Percentiles rank a stretch among this genome's conserved stretches.
These are phyloP conservation scores for Triplophysa yarkandensis DNA, from an alignment of 2,797 vertebrate genomes.

Conservation along the genomic window DNA sequence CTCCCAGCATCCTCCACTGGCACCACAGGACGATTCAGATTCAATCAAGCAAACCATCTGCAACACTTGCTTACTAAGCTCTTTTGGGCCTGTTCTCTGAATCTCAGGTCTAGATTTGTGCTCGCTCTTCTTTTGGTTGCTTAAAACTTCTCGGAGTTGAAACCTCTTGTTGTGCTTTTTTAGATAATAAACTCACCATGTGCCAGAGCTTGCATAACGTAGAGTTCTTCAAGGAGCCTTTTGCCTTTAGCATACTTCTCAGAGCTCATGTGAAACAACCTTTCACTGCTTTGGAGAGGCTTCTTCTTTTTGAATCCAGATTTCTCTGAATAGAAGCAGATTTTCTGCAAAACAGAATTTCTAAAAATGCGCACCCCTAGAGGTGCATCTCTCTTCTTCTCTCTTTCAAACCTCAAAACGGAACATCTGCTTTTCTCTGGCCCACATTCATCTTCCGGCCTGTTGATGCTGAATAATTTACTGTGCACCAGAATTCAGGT, in stretches of 20 bases:
- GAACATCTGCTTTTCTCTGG: not conserved
- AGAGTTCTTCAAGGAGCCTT: slow-evolving; percentile 20
- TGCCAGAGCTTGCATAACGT: slow-evolving; percentile 37
- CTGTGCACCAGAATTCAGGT: slow-evolving; percentile 21
- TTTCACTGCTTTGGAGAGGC: slow-evolving; percentile 36
- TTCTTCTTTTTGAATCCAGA: slow-evolving; percentile 4
- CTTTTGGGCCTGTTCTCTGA: not conserved
- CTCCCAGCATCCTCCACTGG: slow-evolving; percentile 28
- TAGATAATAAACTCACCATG: slow-evolving; percentile 8
- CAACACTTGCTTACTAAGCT: slow-evolving; percentile 23
- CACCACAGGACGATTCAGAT: not conserved
- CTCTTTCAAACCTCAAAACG: not conserved
- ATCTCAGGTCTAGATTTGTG: slow-evolving; percentile 1
- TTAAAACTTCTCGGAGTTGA: not conserved
- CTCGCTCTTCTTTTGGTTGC: no score
- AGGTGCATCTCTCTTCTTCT: not conserved
- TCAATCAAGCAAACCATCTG: slow-evolving; percentile 48
- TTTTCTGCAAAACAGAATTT: not conserved
- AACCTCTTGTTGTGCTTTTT: slow-evolving; percentile 28
- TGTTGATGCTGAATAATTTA: slow-evolving; percentile 34
- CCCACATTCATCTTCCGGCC: slow-evolving; percentile 14
- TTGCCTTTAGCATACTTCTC: slow-evolving; percentile 42
- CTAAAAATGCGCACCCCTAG: slow-evolving; percentile 5
- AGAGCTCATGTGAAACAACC: slow-evolving; percentile 39
- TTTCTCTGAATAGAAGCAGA: not conserved